Evolutionary conservation across 2,113 vertebrate species (phyloP).

Genomic region (Donacobius atricapilla): DNA sequence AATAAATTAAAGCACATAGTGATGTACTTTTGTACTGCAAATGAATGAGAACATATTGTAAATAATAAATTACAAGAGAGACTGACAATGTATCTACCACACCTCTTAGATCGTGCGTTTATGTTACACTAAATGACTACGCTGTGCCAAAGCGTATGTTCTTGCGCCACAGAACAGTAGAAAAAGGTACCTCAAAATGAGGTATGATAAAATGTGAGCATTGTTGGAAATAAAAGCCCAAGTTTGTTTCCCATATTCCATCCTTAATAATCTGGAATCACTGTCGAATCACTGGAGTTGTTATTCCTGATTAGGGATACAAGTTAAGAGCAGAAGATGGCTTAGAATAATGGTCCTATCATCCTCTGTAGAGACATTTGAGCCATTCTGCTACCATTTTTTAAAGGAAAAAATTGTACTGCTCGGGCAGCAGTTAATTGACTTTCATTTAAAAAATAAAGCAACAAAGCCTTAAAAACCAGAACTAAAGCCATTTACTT

Average conservation of each 20-base stretch:
- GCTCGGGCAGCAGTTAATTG: neutral
- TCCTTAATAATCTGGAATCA: neutral
- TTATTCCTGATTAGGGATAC: neutral
- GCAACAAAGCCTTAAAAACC: neutral
- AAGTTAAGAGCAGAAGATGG: neutral
- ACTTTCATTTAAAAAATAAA: neutral
- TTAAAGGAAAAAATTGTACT: neutral
- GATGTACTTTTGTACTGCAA: conserved; percentile 12
- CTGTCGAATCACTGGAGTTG: neutral
- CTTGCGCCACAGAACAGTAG: neutral
- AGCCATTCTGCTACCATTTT: neutral
- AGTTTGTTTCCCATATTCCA: neutral
- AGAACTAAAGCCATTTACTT: neutral
- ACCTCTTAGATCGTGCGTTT: neutral
- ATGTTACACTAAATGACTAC: neutral
- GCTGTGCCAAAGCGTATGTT: neutral
- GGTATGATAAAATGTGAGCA: neutral
- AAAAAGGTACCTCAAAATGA: neutral
- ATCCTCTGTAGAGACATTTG: neutral
- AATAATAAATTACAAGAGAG: conserved; percentile 53
- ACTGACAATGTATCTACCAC: neutral
- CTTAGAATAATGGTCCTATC: neutral
- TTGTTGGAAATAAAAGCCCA: neutral
- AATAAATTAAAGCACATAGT: conserved; percentile 20
- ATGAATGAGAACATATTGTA: conserved; percentile 18